phyloP scores from a whole-genome alignment of 2,113 vertebrate species.

The Pollimyrus isidori region DNA sequence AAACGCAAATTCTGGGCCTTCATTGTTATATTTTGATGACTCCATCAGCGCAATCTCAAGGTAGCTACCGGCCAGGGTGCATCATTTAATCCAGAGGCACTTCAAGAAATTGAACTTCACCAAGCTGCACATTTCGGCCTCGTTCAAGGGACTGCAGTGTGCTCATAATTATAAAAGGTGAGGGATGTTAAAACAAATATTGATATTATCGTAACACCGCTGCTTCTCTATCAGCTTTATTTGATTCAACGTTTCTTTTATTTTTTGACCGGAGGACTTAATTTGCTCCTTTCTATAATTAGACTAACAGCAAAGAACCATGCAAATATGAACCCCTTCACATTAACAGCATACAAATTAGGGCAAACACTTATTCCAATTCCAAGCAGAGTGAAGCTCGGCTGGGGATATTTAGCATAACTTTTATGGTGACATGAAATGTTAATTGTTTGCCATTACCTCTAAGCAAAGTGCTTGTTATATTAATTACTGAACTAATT shows the following conservation, averaged over 20 bases:
- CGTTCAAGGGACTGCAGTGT: constrained; percentile 80
- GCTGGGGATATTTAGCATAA: constrained; percentile 82
- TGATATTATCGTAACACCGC: constrained; percentile 11
- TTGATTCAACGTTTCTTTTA: constrained; percentile 52
- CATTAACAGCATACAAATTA: constrained; percentile 87
- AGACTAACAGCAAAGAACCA: constrained; percentile 83
- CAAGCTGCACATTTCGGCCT: constrained; percentile 77
- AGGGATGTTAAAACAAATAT: constrained; percentile 62
- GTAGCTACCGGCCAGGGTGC: constrained; percentile 94
- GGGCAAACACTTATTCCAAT: constrained; percentile 88
- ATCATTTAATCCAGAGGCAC: constrained; percentile 89
- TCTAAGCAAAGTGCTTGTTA: constrained; percentile 99
- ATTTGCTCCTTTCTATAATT: constrained; percentile 92
- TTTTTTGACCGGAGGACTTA: constrained; percentile 68
- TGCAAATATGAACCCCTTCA: constrained; percentile 79
- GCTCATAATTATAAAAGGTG: constrained; percentile 71
- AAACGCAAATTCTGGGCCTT: background rate
- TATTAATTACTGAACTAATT: constrained; percentile 99
- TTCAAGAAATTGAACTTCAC: constrained; percentile 68
- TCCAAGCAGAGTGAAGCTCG: constrained; percentile 77
- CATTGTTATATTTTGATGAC: background rate
- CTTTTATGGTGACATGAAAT: constrained; percentile 92
- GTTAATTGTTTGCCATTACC: constrained; percentile 99
- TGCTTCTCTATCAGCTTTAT: constrained; percentile 58
- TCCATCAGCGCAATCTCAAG: constrained; percentile 71